phyloP scores from a whole-genome alignment of 2,797 vertebrate genomes.

The Diceros bicornis region DNA sequence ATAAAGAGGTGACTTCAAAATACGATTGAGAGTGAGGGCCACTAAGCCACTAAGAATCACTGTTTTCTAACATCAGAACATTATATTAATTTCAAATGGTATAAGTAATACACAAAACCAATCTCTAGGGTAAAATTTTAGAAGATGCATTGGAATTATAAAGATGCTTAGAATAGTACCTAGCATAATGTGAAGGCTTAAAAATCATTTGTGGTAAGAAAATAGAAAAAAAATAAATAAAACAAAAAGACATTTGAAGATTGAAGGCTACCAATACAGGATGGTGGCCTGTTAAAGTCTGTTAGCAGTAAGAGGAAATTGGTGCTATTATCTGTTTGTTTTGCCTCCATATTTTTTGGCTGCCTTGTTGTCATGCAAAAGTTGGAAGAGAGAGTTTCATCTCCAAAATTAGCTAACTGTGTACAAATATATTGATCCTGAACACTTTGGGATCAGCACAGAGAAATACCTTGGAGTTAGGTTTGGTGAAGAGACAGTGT shows the following conservation, averaged over 20 bases:
- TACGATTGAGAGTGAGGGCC: neutral
- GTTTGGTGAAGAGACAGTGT: neutral
- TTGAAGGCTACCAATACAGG: neutral
- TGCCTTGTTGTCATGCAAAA: neutral
- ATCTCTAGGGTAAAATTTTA: neutral
- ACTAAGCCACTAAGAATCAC: neutral
- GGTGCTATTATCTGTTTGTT: neutral
- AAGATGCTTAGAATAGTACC: neutral
- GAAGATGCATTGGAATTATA: neutral
- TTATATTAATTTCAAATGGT: conserved; percentile 5
- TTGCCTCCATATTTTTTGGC: neutral
- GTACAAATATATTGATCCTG: neutral
- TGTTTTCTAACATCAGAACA: neutral
- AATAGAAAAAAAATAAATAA: neutral
- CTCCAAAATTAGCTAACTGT: neutral
- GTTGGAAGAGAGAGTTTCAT: neutral
- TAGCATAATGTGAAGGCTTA: neutral
- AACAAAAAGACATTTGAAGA: neutral
- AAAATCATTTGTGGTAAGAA: neutral
- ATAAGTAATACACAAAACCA: neutral
- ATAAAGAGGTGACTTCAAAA: neutral
- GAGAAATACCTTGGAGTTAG: neutral
- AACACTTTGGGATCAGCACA: neutral
- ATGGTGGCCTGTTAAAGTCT: neutral
- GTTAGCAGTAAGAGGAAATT: conserved; percentile 6